Evolutionary conservation across 2,888 invertebrate genomes (phyloP), one percentile per base, ranked within the genome.

Genomic region (Agrochola lychnidis): DNA sequence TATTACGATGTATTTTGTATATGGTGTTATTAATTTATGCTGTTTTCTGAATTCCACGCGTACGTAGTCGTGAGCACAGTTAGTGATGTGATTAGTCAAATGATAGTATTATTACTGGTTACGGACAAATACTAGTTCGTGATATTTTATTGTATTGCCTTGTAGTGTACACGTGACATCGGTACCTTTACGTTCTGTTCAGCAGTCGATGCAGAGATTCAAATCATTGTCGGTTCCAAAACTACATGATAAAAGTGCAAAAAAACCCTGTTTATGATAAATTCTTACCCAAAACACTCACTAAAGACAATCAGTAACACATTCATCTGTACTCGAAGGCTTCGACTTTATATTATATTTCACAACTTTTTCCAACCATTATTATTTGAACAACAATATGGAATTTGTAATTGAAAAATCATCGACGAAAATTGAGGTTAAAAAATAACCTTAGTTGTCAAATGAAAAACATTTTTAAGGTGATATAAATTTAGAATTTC

Each of bases 161-260:
- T 14, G 14, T 14, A 45, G 45, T 45, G 45, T 16, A 19, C 85
- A 82, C 77, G 73, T 70, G 67, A 67, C 77, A 68, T 83, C 56
- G 48, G 57, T 42, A 68, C 74, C 64, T 83, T 76, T 53, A 68
- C 51, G 59, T 66, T 67, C 14, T 57, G 53, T 73, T 51, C 67
- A 62, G 59, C 48, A 70, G 45, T 53, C 61, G 71, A 74, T 79
- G 14, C 48, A 12, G 70, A 74, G 73, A 57, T 51, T 3, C 75
- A 70, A 71, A 25, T 51, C 19, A 51, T 25, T 25, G 25, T 25
- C 19, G 5, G 16, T 42, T 42, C n/a, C 16, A 64, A 64, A 64
- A 40, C 14, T n/a, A 63, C 7, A 16, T n/a, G 22, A 40, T 16
- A n/a, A 40, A 40, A 40, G 14, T 14, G 62, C 40, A 62, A 14